Evolutionary conservation across 2,797 vertebrate species (phyloP).

Genomic region (Pseudotriccus pelzelni): DNA sequence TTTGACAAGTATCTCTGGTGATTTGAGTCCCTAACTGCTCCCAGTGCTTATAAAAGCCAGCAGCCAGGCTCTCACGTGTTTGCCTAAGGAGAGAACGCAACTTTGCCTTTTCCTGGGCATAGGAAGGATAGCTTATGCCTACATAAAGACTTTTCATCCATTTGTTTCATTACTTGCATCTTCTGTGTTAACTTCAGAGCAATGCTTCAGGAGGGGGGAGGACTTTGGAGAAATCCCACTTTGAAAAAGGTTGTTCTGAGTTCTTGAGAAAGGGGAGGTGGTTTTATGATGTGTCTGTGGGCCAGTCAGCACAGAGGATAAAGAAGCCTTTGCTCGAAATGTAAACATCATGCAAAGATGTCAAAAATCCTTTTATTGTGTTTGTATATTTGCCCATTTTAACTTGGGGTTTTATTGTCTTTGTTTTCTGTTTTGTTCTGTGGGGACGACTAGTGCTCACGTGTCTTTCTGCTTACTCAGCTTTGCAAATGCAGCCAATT

Average conservation of each 20-base stretch:
- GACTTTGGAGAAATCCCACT: neutral
- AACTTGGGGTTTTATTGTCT: neutral
- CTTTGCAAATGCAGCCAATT: constrained; percentile 3
- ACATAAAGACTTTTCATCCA: neutral
- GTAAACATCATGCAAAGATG: neutral
- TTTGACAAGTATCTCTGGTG: constrained; percentile 56
- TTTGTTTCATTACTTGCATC: neutral
- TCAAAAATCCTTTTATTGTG: neutral
- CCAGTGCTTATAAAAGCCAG: constrained; percentile 42
- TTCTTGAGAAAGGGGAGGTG: neutral
- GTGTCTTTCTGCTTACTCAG: constrained; percentile 29
- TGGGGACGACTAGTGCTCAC: neutral
- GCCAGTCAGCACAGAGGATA: neutral
- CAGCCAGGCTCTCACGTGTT: constrained; percentile 47
- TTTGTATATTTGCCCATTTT: neutral
- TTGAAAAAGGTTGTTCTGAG: neutral
- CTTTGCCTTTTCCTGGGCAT: neutral
- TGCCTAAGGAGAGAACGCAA: constrained; percentile 36
- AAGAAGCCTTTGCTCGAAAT: neutral
- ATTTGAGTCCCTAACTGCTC: constrained; percentile 58
- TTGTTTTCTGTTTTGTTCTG: neutral
- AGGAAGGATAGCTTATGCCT: neutral
- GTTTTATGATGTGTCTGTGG: neutral
- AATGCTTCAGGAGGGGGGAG: neutral
- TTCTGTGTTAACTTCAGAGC: neutral